Evolutionary conservation across 2,113 vertebrate species (phyloP).

Genomic region (Catagonus wagneri): DNA sequence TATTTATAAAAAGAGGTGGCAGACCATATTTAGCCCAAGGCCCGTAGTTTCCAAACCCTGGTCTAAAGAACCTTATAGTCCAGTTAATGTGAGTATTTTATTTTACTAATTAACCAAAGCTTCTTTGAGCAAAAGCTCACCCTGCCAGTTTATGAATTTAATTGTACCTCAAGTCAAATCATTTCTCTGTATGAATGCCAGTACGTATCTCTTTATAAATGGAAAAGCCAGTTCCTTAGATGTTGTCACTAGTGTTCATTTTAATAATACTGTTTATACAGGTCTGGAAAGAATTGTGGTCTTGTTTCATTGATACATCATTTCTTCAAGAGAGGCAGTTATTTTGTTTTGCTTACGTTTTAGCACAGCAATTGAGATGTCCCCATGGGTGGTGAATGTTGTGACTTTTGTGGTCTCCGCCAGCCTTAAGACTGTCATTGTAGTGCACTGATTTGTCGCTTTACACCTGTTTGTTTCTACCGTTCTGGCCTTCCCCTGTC

Average conservation of each 20-base stretch:
- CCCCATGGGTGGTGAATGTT: background rate
- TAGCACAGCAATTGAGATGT: background rate
- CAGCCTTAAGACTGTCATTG: background rate
- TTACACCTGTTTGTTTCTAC: background rate
- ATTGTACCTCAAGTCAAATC: background rate
- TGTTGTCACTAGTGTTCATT: background rate
- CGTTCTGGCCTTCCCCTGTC: background rate
- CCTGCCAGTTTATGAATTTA: conserved; percentile 16
- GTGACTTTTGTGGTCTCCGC: background rate
- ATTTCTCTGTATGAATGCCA: conserved; percentile 9
- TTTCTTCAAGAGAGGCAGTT: background rate
- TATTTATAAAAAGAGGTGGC: background rate
- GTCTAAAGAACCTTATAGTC: background rate
- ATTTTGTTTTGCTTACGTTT: background rate
- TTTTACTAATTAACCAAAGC: background rate
- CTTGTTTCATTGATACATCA: background rate
- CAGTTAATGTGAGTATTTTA: conserved; percentile 47
- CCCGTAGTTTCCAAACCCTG: background rate
- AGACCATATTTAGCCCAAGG: background rate
- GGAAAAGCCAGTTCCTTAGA: background rate
- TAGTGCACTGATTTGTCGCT: background rate
- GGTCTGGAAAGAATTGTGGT: background rate
- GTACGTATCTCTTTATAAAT: background rate
- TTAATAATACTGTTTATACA: background rate
- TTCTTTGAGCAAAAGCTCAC: background rate